phyloP scores from a whole-genome alignment of 2,797 vertebrate genomes.

The Ctenochaetus hawaiiensis region DNA sequence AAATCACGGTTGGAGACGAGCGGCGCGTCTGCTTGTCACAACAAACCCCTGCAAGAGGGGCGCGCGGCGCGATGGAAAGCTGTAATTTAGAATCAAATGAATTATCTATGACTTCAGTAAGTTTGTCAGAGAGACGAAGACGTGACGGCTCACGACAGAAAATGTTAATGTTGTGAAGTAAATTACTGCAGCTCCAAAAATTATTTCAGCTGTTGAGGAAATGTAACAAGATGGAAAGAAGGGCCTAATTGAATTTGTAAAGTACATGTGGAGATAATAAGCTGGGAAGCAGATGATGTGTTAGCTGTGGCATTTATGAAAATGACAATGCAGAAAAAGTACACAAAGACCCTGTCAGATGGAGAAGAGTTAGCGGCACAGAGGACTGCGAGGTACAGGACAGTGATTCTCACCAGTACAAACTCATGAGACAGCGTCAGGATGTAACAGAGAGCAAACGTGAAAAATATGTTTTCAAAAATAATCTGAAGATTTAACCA shows the following conservation, averaged over 20 bases:
- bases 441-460: neutral
- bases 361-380: conserved; percentile 21
- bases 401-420: neutral
- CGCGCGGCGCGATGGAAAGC: conserved; percentile 77
- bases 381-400: neutral
- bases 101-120: conserved; percentile 87
- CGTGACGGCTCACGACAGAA: conserved; percentile 69
- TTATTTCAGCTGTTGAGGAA: conserved; percentile 68
- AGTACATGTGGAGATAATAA: conserved; percentile 68
- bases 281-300: conserved; percentile 59
- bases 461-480: neutral
- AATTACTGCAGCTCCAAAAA: conserved; percentile 75
- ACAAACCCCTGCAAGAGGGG: conserved; percentile 80
- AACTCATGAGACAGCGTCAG: neutral
- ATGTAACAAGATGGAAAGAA: conserved; percentile 60
- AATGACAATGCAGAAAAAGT: conserved; percentile 56
- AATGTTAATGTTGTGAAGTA: conserved; percentile 74
- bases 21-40: conserved; percentile 84
- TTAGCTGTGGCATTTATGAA: conserved; percentile 53
- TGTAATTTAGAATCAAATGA: conserved; percentile 89
- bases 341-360: conserved; percentile 45
- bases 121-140: conserved; percentile 79
- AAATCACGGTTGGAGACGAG: conserved; percentile 84
- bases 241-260: conserved; percentile 76
- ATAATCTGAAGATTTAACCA: no score